Conservation (phyloP, 2,113 vertebrate species). For the Coreoperca whiteheadi region DNA sequence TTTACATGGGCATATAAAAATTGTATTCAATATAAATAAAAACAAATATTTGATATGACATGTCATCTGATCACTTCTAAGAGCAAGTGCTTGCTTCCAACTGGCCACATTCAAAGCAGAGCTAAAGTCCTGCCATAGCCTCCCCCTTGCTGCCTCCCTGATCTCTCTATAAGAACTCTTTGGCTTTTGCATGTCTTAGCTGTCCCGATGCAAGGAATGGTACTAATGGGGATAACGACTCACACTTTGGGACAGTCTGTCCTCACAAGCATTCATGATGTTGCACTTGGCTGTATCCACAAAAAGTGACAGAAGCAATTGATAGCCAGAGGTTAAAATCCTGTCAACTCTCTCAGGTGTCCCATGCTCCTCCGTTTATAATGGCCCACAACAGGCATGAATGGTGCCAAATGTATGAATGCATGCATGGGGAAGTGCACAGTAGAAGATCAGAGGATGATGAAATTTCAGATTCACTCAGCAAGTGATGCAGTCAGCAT, state of each 20-base stretch:
- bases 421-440: constrained; percentile 19
- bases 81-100: neutral
- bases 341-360: neutral
- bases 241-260: neutral
- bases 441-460: constrained; percentile 38
- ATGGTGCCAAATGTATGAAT: constrained; percentile 46
- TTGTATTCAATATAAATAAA: neutral
- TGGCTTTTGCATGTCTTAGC: neutral
- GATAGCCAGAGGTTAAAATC: too few relatives aligned
- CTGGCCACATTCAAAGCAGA: neutral
- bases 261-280: too few relatives aligned
- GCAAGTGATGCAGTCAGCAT: constrained; percentile 46
- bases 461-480: constrained; percentile 47
- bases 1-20: neutral
- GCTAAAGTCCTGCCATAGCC: neutral
- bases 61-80: neutral
- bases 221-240: neutral
- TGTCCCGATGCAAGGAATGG: neutral
- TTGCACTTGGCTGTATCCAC: too few relatives aligned
- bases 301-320: too few relatives aligned
- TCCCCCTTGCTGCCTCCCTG: neutral
- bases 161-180: neutral
- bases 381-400: neutral
- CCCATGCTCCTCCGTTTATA: neutral
- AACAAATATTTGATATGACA: neutral